A percentile compares a stretch with the other conserved stretches of the same genome.
phyloP scores from a whole-genome alignment of 1,140 invertebrate species.

The Drosophila punjabiensis region DNA sequence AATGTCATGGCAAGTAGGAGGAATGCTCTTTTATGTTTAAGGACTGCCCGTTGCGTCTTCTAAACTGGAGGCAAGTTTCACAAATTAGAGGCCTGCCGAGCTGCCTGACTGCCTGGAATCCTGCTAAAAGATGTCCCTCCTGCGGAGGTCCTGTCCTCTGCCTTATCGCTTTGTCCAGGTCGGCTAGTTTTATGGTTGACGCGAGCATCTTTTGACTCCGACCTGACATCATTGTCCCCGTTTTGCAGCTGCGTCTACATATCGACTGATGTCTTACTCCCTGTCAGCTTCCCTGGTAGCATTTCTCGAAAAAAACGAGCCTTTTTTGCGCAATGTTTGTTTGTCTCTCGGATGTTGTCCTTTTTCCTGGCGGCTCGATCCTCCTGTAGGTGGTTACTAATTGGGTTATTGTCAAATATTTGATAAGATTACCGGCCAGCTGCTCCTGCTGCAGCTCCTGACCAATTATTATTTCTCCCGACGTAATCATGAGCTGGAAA shows the following conservation, averaged over 20 bases:
- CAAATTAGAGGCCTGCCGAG: constrained; percentile 73
- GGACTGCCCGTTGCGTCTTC: constrained; percentile 41
- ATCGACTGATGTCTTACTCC: constrained; percentile 67
- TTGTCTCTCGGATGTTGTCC: constrained; percentile 30
- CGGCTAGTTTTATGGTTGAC: constrained; percentile 75
- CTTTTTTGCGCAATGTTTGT: constrained; percentile 75
- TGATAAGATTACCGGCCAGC: constrained; percentile 76
- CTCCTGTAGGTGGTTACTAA: constrained; percentile 80
- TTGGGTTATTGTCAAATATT: constrained; percentile 82
- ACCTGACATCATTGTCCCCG: constrained; percentile 62
- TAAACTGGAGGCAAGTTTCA: constrained; percentile 81
- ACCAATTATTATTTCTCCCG: constrained; percentile 49
- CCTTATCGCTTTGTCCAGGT: constrained; percentile 54
- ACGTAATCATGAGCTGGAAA: constrained; percentile 51
- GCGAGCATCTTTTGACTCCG: constrained; percentile 62
- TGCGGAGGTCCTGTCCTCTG: constrained; percentile 58
- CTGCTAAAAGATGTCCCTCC: constrained; percentile 45
- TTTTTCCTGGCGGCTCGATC: constrained; percentile 13
- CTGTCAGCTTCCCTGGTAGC: constrained; percentile 78
- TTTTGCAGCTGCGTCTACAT: constrained; percentile 66
- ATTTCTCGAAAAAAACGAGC: constrained; percentile 44
- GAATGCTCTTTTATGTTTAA: constrained; percentile 54
- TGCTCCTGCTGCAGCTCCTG: constrained; percentile 38
- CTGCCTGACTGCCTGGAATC: constrained; percentile 24
- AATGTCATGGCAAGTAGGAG: constrained; percentile 66